Base-by-base conservation (phyloP, 1,140 invertebrate genomes). In the Lanistes nyassanus region DNA sequence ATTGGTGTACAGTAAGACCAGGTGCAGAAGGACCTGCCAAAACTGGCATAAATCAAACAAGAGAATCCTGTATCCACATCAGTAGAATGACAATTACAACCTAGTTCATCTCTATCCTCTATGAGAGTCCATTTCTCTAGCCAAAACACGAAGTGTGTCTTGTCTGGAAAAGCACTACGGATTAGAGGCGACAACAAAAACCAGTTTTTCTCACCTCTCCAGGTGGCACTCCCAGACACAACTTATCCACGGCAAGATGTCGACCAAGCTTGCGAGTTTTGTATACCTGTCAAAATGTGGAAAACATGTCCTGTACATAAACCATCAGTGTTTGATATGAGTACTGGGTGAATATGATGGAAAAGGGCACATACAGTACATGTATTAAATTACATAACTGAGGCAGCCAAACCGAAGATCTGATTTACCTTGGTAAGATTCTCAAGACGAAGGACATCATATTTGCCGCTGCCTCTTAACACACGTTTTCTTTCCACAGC, bases 211-310 rank as follows among this genome's bases (percentile, higher is more conserved):
- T 79, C 73, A 87, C 86, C 82, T 88, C 94, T 5, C 94, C 94
- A 51, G 91, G 88, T 69, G 92, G 90, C 0, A 95, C 93, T 0
- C 92, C 92, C 82, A 96, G 92, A 82, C 91, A 93, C 1, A 96
- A 79, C 60, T 92, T 90, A 74, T 94, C 92, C 0, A 96, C 94
- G 0, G 94, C 94, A 26, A 85, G 76, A 47, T 88, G 84, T 13
- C 77, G 74, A 16, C 84, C 83, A 47, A 86, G 71, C 58, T 85
- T 87, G 56, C 81, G 78, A 6, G 86, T 86, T 66, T 82, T 84
- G 75, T 87, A 86, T 26, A 89, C 87, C 85, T 91, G 65, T 19
- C 73, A 74, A 16, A 68, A 68, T 9, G 16, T 47, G 19, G 42
- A 6, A 47, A 47, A 47, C 42, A 3, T 2, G n/a, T n/a, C n/a